Evolutionary conservation across 1,140 invertebrate species (phyloP).

Genomic region (Diabrotica undecimpunctata): DNA sequence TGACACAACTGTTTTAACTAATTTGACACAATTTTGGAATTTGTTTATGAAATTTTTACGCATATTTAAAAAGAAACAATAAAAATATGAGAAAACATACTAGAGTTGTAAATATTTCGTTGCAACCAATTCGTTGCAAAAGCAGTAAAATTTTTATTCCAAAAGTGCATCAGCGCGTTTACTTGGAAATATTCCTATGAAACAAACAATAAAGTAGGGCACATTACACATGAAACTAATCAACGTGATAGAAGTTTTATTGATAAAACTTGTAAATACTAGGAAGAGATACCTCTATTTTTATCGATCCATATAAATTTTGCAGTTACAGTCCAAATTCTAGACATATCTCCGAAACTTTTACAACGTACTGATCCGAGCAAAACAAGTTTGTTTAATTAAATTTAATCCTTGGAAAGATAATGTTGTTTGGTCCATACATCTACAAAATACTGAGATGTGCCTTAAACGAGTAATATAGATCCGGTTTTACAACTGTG

Average conservation of each 20-base stretch:
- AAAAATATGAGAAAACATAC: too few species aligned
- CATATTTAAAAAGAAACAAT: too few species aligned
- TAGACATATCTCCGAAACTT: neutral
- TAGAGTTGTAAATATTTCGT: too few species aligned
- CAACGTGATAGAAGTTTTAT: neutral
- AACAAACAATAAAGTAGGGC: neutral
- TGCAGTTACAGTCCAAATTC: neutral
- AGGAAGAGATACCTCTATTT: neutral
- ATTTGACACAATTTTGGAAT: too few species aligned
- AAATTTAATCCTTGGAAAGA: neutral
- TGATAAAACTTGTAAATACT: conserved; percentile 1
- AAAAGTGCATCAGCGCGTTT: too few species aligned
- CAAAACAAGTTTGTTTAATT: conserved; percentile 10
- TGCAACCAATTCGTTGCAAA: too few species aligned
- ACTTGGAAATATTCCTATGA: too few species aligned
- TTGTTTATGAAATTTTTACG: too few species aligned
- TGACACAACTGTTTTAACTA: too few species aligned
- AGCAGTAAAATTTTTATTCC: too few species aligned
- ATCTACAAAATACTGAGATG: neutral
- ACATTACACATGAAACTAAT: neutral
- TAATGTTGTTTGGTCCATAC: neutral
- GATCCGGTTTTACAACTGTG: too few species aligned
- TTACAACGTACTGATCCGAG: neutral
- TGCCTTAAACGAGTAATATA: too few species aligned
- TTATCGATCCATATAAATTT: neutral